Base-by-base conservation (phyloP, 2,113 vertebrate genomes). In the Neogale vison region DNA sequence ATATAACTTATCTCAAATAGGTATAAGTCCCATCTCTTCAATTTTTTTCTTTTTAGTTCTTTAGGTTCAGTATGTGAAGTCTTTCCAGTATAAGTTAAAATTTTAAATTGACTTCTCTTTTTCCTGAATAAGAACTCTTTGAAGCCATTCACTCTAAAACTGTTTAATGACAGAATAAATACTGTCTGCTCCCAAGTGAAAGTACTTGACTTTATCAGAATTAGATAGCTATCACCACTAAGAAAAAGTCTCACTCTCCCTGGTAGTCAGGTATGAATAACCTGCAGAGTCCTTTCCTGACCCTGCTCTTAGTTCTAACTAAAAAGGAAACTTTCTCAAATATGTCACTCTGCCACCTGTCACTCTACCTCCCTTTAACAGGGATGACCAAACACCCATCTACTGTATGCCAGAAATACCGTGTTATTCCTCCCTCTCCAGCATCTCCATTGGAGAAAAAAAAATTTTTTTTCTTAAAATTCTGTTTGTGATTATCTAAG, bases 91-190 rank as follows among this genome's bases (percentile, higher is more conserved):
- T 29, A 90, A 80, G 42, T 20, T 94, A 65, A 94, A 95, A 23
- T 93, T 92, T 97, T 88, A 94, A 96, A 93, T 61, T 71, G 88
- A 94, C 42, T 85, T 96, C 45, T 82, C 47, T 91, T 91, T 93
- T 61, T 86, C 21, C 71, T 91, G 52, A 82, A 69, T 94, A 89
- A 95, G 55, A 85, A 74, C 52, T 83, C 72, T 93, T 74, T 95
- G 74, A 93, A 93, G 79, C 2, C 61, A 69, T 36, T 85, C n/a
- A 90, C 82, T 84, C 69, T 88, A 39, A 81, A 96, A 69, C 24
- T 84, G 39, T 50, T 63, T 95, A 96, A 88, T 88, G 61, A 89
- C 15, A 69, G 57, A 85, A 86, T 92, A 96, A 96, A 95, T 76
- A 65, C 88, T 96, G 39, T 45, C 71, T 31, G 82, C 13, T 91